Base-by-base conservation (phyloP, 2,888 invertebrate genomes). In the Tortrix viridana region DNA sequence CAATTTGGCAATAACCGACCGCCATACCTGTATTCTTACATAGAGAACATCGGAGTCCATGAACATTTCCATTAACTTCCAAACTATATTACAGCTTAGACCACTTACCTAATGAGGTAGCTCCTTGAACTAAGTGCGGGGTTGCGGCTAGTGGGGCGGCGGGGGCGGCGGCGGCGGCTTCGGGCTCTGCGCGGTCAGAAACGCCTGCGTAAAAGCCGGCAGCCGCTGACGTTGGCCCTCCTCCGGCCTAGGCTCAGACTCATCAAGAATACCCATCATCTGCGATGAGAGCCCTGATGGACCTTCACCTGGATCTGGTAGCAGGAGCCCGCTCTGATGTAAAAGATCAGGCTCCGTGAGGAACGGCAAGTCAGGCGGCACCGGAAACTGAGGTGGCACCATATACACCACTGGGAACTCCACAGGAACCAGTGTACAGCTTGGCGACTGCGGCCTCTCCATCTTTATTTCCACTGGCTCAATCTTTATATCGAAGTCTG, bases 21-120 rank as follows among this genome's bases (percentile, higher is more conserved):
- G 60, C 77, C 74, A 75, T 70, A 73, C 74, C 72, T 81, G 81
- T 75, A 74, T 74, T 68, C 71, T 73, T 61, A 80, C 70, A 73
- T 72, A 70, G 67, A 79, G 79, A 76, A 75, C 73, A 76, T 77
- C 74, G 69, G 77, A 81, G 80, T 82, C 79, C 77, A 81, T 79
- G 73, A 79, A 74, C 71, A 74, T 73, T 73, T 77, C 76, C 72
- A 75, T 81, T 79, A 77, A 79, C 80, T 64, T 80, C 80, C 81
- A 74, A 80, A 88, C 85, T 88, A 88, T 85, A 80, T 67, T 86
- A 89, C 86, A 88, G 85, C 86, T 87, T 85, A 88, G 79, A 80
- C 81, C 84, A 86, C 80, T 90, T 91, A 89, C 89, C 86, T 90
- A 90, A 73, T 90, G 91, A 92, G 92, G 92, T 92, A 92, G 89